Evolutionary conservation across 2,113 vertebrate species (phyloP), one percentile per base, ranked within the genome.

Genomic region (Serilophus lunatus): DNA sequence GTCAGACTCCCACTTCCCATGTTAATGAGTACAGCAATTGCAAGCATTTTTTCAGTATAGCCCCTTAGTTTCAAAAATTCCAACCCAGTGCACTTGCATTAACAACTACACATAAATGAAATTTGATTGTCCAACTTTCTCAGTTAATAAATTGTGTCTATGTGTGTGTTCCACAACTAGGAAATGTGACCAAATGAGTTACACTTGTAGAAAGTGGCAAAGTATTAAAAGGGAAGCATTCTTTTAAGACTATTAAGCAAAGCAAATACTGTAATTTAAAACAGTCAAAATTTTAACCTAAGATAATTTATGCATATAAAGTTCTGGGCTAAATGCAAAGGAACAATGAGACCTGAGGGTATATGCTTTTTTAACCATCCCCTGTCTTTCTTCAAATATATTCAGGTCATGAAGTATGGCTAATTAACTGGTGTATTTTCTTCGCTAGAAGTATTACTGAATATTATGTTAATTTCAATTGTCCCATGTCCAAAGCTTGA

Each of bases 391-490:
- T 90, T 93, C 53, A 93, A 93, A 86, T 20, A 68, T 71, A 88
- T 92, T 91, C 70, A 95, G 84, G 71, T 90, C 81, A 88, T 61
- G 94, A 95, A 88, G 9, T 93, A 71, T 60, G 85, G 57, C 90
- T 95, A 94, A 96, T 95, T 96, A 95, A 91, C 49, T 50, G 61
- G 84, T 24, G 13, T 20, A 70, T 86, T 95, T 95, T 91, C 60
- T 90, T 92, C 94, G 64, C 93, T 90, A 44, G 68, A 94, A 95
- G n/a, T 42, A 70, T 19, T 79, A 49, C 45, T 91, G 90, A 88
- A 92, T 94, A 92, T 92, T 88, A 47, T 78, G 53, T 86, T 92
- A 0, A 70, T 92, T 88, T 86, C 78, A 86, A 85, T 92, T 94
- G 38, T 84, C 88, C 70, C 22, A 36, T 60, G 50, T 77, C 54